Percentiles rank a stretch among this genome's conserved stretches.
Evolutionary conservation across 2,113 vertebrate genomes (phyloP).

Genomic region (Paracanthobrama guichenoti): DNA sequence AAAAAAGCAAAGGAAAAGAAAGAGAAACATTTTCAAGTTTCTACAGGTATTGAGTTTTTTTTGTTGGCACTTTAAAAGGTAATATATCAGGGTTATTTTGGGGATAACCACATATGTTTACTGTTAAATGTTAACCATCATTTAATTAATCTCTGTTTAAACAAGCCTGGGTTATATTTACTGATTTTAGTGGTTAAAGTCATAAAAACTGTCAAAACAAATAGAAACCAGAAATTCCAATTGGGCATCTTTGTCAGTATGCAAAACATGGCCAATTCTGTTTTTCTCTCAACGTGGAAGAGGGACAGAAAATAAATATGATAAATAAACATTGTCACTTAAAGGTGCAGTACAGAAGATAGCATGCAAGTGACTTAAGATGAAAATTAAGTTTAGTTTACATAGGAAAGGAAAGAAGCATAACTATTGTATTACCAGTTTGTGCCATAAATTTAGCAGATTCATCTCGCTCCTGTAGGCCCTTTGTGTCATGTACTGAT

Average conservation of each 20-base stretch:
- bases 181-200: slow-evolving; percentile 36
- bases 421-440: slow-evolving; percentile 99
- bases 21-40: slow-evolving; percentile 13
- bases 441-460: slow-evolving; percentile 99
- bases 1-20: slow-evolving; percentile 26
- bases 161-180: slow-evolving; percentile 11
- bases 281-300: slow-evolving; percentile 73
- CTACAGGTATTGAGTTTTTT: not conserved
- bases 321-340: slow-evolving; percentile 84
- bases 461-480: slow-evolving; percentile 99
- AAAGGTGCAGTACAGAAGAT: slow-evolving; percentile 95
- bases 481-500: slow-evolving; percentile 99
- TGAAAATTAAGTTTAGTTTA: slow-evolving; percentile 98
- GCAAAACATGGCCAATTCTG: slow-evolving; percentile 23
- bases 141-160: not conserved
- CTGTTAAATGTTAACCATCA: not conserved
- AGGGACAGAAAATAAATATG: slow-evolving; percentile 52
- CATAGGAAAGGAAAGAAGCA: slow-evolving; percentile 87
- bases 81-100: slow-evolving; percentile 52
- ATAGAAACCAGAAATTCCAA: slow-evolving; percentile 21
- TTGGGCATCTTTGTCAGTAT: not conserved
- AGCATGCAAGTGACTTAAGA: slow-evolving; percentile 96
- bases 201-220: not conserved
- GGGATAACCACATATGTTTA: slow-evolving; percentile 14
- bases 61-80: slow-evolving; percentile 43